These are phyloP conservation scores for Galaxea fascicularis DNA, from an alignment of 92 coral and sea anemone species.

Conservation along the genomic window DNA sequence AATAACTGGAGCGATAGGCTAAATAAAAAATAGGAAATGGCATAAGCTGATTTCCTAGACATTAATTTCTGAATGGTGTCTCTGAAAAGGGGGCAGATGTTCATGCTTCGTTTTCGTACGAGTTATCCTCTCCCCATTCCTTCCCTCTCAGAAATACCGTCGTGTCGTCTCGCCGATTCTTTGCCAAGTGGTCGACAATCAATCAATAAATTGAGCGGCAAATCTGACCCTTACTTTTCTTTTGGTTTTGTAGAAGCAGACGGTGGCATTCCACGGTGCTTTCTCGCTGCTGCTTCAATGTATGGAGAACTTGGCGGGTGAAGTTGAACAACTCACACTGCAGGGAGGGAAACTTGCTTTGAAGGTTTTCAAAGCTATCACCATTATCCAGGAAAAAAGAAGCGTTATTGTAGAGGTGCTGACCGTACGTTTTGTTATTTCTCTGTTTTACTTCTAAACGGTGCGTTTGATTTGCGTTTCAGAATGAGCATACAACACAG, in stretches of 20 bases:
- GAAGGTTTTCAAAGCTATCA: slow-evolving; percentile 85
- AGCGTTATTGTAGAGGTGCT: slow-evolving; percentile 89
- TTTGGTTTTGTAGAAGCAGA: slow-evolving; percentile 77
- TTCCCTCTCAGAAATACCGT: no score
- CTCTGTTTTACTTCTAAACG: no score
- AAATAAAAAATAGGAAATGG: not conserved
- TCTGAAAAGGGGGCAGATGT: no score
- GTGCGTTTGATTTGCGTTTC: not conserved
- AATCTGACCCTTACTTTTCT: not conserved
- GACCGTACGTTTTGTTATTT: not conserved
- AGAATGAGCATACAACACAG: no score
- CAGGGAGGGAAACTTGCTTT: slow-evolving; percentile 86
- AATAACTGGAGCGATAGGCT: not conserved
- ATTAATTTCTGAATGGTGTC: no score
- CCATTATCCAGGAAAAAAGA: slow-evolving; percentile 83
- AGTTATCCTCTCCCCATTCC: no score
- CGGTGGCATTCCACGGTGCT: slow-evolving; percentile 94
- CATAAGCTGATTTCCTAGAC: not conserved
- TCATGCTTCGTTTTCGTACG: no score
- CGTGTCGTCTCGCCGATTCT: no score
- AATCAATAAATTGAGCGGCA: not conserved
- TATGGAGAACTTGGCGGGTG: slow-evolving; percentile 92
- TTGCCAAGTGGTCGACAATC: no score
- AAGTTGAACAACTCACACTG: slow-evolving; percentile 77
- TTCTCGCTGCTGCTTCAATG: slow-evolving; percentile 90